Conservation (phyloP, 1,140 invertebrate genomes). For the Drosophila parvula region DNA sequence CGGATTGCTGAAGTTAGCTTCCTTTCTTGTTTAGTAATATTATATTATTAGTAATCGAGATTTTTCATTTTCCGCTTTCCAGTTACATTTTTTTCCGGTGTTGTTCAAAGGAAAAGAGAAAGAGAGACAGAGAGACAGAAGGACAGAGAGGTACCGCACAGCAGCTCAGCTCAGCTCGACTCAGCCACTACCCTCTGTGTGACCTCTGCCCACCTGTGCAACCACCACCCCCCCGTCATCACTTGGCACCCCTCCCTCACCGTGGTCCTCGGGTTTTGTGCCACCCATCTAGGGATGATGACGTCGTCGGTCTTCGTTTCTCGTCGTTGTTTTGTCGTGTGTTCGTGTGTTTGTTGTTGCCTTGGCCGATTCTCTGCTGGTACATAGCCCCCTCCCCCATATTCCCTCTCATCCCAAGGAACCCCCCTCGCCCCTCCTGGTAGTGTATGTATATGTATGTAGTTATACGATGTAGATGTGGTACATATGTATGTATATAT, state of each 20-base stretch:
- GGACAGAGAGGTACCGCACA: constrained; percentile 42
- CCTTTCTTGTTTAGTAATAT: not conserved
- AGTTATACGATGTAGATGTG: constrained; percentile 31
- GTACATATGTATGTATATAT: no score
- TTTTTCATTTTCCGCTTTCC: not conserved
- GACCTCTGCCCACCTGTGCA: constrained; percentile 64
- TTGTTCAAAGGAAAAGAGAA: not conserved
- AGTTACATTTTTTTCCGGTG: constrained; percentile 5
- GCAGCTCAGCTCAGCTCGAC: constrained; percentile 49
- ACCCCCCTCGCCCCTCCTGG: constrained; percentile 1
- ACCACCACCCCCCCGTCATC: constrained; percentile 24
- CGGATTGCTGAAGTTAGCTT: no score
- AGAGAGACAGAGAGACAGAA: constrained; percentile 3
- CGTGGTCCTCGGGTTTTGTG: constrained; percentile 1
- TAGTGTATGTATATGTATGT: constrained; percentile 16
- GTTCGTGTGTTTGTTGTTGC: constrained; percentile 54
- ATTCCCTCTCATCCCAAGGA: not conserved
- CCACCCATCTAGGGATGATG: constrained; percentile 67
- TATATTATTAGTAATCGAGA: not conserved
- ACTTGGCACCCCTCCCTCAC: constrained; percentile 20
- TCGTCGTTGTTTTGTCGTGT: constrained; percentile 24
- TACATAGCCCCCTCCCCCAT: constrained; percentile 21
- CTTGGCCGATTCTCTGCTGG: constrained; percentile 78
- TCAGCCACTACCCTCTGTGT: constrained; percentile 68
- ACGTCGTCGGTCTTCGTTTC: constrained; percentile 66